A percentile compares a stretch with the other conserved stretches of the same genome.
Evolutionary conservation across 2,797 vertebrate genomes (phyloP).

Genomic region (Gallinago solitaria): DNA sequence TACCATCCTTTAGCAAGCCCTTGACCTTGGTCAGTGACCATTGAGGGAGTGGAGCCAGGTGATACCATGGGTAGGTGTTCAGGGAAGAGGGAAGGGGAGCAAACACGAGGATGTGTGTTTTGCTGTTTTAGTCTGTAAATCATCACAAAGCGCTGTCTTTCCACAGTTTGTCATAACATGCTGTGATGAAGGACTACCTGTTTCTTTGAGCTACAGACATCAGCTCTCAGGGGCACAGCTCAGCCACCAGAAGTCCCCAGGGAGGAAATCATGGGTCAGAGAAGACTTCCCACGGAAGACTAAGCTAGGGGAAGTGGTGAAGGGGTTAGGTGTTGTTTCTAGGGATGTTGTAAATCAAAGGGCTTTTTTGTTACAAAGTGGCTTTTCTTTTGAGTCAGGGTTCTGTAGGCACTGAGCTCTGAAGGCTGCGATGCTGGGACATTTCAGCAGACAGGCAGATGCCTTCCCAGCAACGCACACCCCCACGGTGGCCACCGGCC

Average conservation of each 20-base stretch:
- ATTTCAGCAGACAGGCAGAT: neutral
- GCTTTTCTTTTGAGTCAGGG: neutral
- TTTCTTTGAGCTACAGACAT: neutral
- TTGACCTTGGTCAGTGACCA: neutral
- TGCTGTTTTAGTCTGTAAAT: neutral
- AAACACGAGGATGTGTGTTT: neutral
- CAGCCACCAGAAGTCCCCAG: neutral
- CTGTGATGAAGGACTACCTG: neutral
- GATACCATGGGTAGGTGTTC: neutral
- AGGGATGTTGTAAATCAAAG: neutral
- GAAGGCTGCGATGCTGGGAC: fast-evolving
- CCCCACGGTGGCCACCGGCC: fast-evolving
- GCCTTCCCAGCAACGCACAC: neutral
- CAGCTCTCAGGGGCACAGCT: neutral
- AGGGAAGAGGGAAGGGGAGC: neutral
- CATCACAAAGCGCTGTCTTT: neutral
- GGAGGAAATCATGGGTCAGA: neutral
- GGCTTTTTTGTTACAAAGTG: neutral
- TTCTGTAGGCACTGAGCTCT: neutral
- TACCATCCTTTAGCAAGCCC: neutral
- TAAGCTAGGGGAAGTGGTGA: neutral
- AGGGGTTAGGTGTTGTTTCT: neutral
- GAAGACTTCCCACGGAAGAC: neutral
- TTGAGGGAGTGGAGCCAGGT: neutral
- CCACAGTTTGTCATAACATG: neutral